These are phyloP conservation scores for Malurus cyaneus DNA, from an alignment of 2,113 vertebrate species.

Conservation along the genomic window DNA sequence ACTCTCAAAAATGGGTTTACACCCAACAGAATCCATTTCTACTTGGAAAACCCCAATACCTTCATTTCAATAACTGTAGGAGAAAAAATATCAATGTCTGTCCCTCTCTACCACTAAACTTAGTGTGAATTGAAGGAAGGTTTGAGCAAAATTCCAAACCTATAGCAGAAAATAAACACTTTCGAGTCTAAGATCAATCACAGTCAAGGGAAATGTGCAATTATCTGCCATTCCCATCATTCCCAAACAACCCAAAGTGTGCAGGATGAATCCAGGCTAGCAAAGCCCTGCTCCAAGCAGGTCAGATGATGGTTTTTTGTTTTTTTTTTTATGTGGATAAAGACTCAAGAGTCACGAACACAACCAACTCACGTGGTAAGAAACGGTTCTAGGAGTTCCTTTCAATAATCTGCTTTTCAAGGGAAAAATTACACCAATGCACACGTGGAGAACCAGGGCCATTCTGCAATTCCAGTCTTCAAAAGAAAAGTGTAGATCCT, in stretches of 20 bases:
- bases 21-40: not conserved
- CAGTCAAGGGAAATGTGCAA: not conserved
- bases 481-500: fast-evolving
- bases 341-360: not conserved
- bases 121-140: not conserved
- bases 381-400: not conserved
- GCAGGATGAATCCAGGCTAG: not conserved
- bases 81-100: not conserved
- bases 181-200: not conserved
- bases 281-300: not conserved
- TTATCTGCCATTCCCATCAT: not conserved
- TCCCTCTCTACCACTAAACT: not conserved
- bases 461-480: not conserved
- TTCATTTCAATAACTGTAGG: not conserved
- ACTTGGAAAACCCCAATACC: not conserved
- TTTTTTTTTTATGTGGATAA: not conserved
- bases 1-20: not conserved
- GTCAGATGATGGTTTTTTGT: not conserved
- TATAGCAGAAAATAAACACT: not conserved
- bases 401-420: not conserved
- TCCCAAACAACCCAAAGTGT: not conserved
- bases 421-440: not conserved
- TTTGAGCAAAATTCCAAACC: not conserved
- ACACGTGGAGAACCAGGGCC: not conserved
- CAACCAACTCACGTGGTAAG: not conserved